Conservation (phyloP, 2,113 vertebrate genomes). For the Upupa epops region DNA sequence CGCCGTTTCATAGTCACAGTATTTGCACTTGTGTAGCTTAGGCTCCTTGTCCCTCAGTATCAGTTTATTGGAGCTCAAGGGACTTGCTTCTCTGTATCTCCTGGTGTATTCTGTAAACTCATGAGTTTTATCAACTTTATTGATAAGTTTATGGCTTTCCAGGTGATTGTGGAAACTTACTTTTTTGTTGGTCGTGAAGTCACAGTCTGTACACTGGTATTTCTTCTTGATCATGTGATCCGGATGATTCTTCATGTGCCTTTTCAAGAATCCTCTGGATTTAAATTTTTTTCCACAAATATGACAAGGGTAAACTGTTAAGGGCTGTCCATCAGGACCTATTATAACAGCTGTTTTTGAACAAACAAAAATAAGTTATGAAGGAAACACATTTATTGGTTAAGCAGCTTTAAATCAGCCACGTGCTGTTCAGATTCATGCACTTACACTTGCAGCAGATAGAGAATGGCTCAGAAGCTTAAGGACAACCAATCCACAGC, state of each 20-base stretch:
- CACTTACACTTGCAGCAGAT: conserved; percentile 56
- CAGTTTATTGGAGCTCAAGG: conserved; percentile 94
- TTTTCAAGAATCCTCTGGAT: conserved; percentile 96
- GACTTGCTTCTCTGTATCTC: conserved; percentile 94
- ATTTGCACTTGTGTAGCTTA: conserved; percentile 97
- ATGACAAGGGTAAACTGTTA: conserved; percentile 98
- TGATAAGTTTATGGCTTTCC: conserved; percentile 97
- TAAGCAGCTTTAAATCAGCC: conserved; percentile 57
- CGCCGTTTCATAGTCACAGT: conserved; percentile 96
- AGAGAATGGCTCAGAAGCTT: conserved; percentile 43
- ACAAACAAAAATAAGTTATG: conserved; percentile 64
- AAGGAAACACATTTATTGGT: conserved; percentile 35
- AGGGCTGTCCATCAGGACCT: conserved; percentile 95
- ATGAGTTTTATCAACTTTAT: conserved; percentile 85
- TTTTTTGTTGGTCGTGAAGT: conserved; percentile 99
- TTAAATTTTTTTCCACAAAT: conserved; percentile 99
- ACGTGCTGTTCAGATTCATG: conserved; percentile 57
- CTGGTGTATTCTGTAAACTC: conserved; percentile 93
- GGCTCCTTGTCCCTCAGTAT: conserved; percentile 96
- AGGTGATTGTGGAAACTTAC: conserved; percentile 97
- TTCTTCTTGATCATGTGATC: conserved; percentile 98
- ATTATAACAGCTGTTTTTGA: conserved; percentile 93
- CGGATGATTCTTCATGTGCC: conserved; percentile 99
- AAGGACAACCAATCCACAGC: conserved; percentile 53
- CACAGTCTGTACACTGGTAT: conserved; percentile 98